Base-by-base conservation (phyloP, 1,140 invertebrate genomes). In the Diabrotica virgifera region DNA sequence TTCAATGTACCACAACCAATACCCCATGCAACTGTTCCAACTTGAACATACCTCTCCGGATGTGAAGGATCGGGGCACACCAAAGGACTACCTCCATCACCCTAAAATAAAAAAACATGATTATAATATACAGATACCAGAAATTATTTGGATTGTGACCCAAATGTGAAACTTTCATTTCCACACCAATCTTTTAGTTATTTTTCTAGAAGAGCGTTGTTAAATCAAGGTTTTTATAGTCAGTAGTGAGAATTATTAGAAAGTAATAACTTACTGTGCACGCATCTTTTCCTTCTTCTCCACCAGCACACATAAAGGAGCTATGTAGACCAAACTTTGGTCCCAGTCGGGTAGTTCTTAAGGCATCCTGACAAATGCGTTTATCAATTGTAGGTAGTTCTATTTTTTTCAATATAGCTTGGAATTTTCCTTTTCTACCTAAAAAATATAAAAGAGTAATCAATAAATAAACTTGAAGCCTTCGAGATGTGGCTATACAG, bases 11-110 rank as follows among this genome's bases (percentile, higher is more conserved):
- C 84, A 66, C 84, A 85, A 5, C 83, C 83, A 52, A 88, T 84
- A n/a, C 87, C 87, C 87, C 87, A 89, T 0, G 86, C 83, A 0
- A 89, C 86, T 5, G 89, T 81, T 36, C 88, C 87, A 35, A 79
- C 80, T 65, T 87, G 84, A 11, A 84, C 70, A 72, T 85, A 85
- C 13, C 82, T 76, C 14, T 79, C 78, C 1, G 78, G 74, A 63
- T 74, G 71, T 6, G 36, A 59, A n/a, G 71, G 68, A 53, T 75
- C 67, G 5, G 78, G 77, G 73, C 85, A 86, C 9, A 85, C 80
- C 38, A 86, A 70, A 3, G 84, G 84, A 61, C 84, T 81, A 50
- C 85, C 85, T 13, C 85, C 85, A 66, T 86, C 85, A 65, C 86
- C 85, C 82, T 86, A 60, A 54, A 69, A 46, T 46, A 46, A 46